Evolutionary conservation across 2,888 invertebrate genomes (phyloP).

Genomic region (Gerris lacustris): DNA sequence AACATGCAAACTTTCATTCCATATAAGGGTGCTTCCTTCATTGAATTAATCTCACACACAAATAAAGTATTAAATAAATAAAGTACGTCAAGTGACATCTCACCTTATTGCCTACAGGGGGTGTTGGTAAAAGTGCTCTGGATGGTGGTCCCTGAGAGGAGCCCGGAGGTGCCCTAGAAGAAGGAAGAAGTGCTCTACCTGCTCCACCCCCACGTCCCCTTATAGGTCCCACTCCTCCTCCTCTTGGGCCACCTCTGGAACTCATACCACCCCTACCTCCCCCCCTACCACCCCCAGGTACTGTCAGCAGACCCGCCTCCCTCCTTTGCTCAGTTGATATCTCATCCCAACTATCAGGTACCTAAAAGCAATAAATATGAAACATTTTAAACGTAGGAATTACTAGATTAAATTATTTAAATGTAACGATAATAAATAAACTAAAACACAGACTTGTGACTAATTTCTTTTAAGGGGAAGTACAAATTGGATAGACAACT

Average conservation of each 20-base stretch:
- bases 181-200: constrained; percentile 6
- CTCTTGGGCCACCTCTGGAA: background rate
- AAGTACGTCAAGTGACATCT: background rate
- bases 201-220: constrained; percentile 2
- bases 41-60: too few relatives aligned
- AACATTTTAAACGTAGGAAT: background rate
- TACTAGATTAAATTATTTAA: too few relatives aligned
- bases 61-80: too few relatives aligned
- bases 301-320: background rate
- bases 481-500: too few relatives aligned
- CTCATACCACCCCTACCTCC: background rate
- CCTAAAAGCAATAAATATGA: background rate
- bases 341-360: constrained; percentile 1
- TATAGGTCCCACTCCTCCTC: constrained; percentile 2
- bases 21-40: too few relatives aligned
- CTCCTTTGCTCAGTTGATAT: constrained; percentile 2
- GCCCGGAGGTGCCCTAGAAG: background rate
- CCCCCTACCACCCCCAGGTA: background rate
- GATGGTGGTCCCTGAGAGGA: background rate
- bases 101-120: background rate
- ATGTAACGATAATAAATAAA: too few relatives aligned
- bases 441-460: too few relatives aligned
- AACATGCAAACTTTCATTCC: too few relatives aligned
- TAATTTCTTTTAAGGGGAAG: too few relatives aligned
- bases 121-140: background rate